Evolutionary conservation across 2,797 vertebrate genomes (phyloP).

Genomic region (Anas georgica): DNA sequence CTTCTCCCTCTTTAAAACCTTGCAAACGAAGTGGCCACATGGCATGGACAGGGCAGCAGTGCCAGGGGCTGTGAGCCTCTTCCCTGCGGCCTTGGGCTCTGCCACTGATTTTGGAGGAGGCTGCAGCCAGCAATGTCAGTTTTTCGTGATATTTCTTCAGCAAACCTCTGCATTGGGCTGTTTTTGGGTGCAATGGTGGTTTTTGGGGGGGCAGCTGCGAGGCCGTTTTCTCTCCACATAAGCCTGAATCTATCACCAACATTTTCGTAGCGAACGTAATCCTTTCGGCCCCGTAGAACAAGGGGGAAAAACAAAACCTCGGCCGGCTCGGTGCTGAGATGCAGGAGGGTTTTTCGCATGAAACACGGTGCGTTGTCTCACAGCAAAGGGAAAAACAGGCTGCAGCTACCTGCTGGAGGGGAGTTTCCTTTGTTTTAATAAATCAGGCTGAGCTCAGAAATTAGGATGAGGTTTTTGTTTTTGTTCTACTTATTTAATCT

Average conservation of each 20-base stretch:
- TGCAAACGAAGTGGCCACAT: constrained; percentile 5
- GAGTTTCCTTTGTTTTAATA: constrained; percentile 32
- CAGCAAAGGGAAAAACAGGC: not conserved
- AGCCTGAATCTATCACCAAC: not conserved
- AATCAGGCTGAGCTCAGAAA: constrained; percentile 70
- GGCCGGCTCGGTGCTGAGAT: not conserved
- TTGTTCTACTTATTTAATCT: constrained; percentile 87
- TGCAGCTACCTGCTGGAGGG: not conserved
- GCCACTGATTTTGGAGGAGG: not conserved
- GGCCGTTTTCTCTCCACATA: not conserved
- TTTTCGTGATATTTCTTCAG: not conserved
- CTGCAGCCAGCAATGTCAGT: no score
- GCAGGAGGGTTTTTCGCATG: not conserved
- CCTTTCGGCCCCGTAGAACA: not conserved
- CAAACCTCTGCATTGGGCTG: not conserved
- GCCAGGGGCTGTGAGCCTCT: not conserved
- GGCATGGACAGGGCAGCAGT: not conserved
- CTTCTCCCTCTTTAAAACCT: constrained; percentile 15
- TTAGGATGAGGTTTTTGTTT: constrained; percentile 79
- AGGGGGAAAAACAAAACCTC: not conserved
- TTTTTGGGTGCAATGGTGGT: not conserved
- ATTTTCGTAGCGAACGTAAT: not conserved
- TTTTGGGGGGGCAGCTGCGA: not conserved
- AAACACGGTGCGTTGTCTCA: not conserved
- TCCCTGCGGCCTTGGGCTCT: not conserved